phyloP scores from a whole-genome alignment of 2,113 vertebrate genomes.

The Crotophaga sulcirostris region DNA sequence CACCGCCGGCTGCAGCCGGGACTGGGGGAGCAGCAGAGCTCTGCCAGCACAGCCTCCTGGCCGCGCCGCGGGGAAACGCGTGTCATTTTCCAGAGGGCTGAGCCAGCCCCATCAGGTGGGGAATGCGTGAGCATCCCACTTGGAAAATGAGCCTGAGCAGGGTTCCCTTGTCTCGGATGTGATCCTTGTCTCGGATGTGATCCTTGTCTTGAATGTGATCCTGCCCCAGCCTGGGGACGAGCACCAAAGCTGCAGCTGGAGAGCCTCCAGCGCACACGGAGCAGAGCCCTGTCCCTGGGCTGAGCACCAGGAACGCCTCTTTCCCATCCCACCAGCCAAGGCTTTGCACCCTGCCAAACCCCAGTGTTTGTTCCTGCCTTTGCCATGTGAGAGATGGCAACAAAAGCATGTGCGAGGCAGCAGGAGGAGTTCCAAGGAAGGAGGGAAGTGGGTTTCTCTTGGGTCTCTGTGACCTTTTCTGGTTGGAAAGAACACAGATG shows the following conservation, averaged over 20 bases:
- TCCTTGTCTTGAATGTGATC: neutral
- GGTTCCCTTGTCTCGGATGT: neutral
- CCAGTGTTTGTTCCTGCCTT: slow-evolving; percentile 48
- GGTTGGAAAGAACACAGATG: slow-evolving; percentile 17
- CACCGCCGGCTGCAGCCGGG: neutral
- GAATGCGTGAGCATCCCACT: neutral
- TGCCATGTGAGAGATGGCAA: slow-evolving; percentile 24
- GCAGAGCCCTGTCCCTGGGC: slow-evolving; percentile 4
- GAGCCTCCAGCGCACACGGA: neutral
- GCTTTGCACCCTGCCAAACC: slow-evolving; percentile 36
- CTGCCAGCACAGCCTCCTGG: slow-evolving; percentile 12
- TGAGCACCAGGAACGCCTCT: slow-evolving; percentile 24
- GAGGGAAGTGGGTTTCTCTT: slow-evolving; percentile 50
- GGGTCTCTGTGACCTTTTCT: slow-evolving; percentile 42
- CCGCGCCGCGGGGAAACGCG: neutral
- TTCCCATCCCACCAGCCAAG: slow-evolving; percentile 22
- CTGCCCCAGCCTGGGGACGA: neutral
- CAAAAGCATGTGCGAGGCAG: slow-evolving; percentile 7
- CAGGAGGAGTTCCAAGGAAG: slow-evolving; percentile 23
- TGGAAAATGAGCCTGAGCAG: neutral
- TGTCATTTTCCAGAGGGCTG: slow-evolving; percentile 48
- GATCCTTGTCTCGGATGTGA: neutral
- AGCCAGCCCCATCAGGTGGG: slow-evolving; percentile 43
- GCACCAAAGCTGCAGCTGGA: slow-evolving; percentile 20
- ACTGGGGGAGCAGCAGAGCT: neutral